Percentiles rank a stretch among this genome's conserved stretches.
These are phyloP conservation scores for Alentia gelatinosa DNA, from an alignment of 2,888 invertebrate genomes.

Conservation along the genomic window DNA sequence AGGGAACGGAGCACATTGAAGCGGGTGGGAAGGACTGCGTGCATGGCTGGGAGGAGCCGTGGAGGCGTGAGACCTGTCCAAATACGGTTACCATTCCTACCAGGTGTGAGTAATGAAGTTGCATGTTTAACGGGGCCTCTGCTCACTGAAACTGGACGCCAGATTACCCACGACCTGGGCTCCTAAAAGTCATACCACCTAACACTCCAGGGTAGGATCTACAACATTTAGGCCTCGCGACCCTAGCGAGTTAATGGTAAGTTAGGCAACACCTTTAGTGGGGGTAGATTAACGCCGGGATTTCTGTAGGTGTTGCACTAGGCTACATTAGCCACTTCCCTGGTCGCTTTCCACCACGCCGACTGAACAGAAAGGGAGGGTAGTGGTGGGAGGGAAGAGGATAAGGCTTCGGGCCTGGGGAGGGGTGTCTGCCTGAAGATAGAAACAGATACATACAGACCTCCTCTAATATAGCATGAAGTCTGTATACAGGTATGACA, in stretches of 20 bases:
- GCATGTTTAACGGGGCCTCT: conserved; percentile 14
- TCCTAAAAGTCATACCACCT: not conserved
- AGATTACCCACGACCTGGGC: not conserved
- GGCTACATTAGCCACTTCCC: not conserved
- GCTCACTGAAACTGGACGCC: not conserved
- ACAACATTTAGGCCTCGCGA: not conserved
- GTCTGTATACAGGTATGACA: too few species aligned
- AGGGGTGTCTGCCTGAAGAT: not conserved
- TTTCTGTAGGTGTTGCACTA: not conserved
- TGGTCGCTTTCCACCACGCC: not conserved
- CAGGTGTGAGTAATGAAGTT: not conserved
- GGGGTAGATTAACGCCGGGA: not conserved
- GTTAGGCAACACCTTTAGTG: conserved; percentile 4
- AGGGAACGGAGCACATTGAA: not conserved
- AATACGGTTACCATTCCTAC: not conserved
- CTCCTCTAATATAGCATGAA: too few species aligned
- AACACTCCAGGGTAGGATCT: not conserved
- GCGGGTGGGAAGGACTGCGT: not conserved
- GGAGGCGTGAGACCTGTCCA: not conserved
- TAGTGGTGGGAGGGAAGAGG: not conserved
- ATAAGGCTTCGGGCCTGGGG: not conserved
- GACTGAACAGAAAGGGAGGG: not conserved
- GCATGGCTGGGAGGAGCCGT: not conserved
- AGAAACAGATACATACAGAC: not conserved
- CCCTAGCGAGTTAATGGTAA: not conserved